A percentile compares a stretch with the other conserved stretches of the same genome.
These are phyloP conservation scores for Lacerta agilis DNA, from an alignment of 2,797 vertebrate genomes.

Conservation along the genomic window DNA sequence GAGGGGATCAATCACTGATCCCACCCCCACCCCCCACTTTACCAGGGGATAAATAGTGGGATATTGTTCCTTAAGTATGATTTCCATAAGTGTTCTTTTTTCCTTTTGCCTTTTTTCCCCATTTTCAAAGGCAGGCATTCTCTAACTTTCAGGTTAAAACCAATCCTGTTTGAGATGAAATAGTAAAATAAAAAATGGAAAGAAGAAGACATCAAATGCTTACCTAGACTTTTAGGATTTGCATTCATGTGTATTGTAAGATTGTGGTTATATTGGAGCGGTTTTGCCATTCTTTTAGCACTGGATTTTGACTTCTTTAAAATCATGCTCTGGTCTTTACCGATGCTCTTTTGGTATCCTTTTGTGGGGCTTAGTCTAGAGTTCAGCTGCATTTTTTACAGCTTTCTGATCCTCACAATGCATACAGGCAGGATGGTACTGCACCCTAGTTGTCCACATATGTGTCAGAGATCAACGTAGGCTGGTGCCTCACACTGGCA, in stretches of 20 bases:
- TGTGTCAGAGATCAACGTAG: not conserved
- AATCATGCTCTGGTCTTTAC: slow-evolving; percentile 19
- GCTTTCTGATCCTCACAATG: not conserved
- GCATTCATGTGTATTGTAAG: not conserved
- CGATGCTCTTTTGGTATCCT: not conserved
- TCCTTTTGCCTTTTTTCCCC: slow-evolving; percentile 18
- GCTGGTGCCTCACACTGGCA: not conserved
- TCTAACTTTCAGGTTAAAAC: slow-evolving; percentile 53
- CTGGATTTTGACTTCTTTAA: slow-evolving; percentile 12
- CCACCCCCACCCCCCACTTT: slow-evolving; percentile 23
- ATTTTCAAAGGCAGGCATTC: slow-evolving; percentile 54
- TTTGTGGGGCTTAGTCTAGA: not conserved
- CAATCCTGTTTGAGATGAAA: slow-evolving; percentile 21
- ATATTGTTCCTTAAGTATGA: slow-evolving; percentile 40
- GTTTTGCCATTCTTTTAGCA: not conserved
- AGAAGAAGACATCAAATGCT: slow-evolving; percentile 37
- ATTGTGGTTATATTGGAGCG: slow-evolving; percentile 5
- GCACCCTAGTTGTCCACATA: no score
- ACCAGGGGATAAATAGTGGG: slow-evolving; percentile 32
- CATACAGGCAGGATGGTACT: not conserved
- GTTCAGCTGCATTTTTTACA: not conserved
- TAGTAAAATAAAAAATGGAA: not conserved
- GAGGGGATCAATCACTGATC: slow-evolving; percentile 36
- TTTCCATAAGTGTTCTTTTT: slow-evolving; percentile 43
- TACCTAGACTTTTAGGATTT: slow-evolving; percentile 51